Evolutionary conservation across 2,113 vertebrate genomes (phyloP).

Genomic region (Apteryx owenii): DNA sequence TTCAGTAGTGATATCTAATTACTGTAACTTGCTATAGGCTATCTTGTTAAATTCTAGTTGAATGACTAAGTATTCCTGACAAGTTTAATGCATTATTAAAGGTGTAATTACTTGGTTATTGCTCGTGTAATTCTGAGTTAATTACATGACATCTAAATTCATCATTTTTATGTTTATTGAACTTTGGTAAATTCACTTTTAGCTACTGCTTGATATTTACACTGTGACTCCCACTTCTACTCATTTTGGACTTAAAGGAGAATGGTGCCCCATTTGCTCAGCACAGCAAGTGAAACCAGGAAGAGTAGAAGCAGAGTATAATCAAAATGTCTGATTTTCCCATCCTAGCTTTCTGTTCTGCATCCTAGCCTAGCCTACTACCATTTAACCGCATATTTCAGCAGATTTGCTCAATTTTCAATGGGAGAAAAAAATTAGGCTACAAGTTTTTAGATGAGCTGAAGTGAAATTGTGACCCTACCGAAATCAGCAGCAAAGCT

Average conservation of each 20-base stretch:
- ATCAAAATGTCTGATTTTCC: not conserved
- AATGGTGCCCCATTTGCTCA: not conserved
- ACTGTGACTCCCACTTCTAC: conserved; percentile 9
- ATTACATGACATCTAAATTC: conserved; percentile 84
- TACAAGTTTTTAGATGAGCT: not conserved
- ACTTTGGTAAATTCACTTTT: conserved; percentile 79
- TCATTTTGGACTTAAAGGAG: conserved; percentile 24
- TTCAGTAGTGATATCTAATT: conserved; percentile 82
- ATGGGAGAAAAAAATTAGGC: not conserved
- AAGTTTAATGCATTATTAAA: conserved; percentile 87
- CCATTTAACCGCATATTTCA: not conserved
- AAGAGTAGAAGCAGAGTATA: not conserved
- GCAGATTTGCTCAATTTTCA: not conserved
- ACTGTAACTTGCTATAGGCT: conserved; percentile 82
- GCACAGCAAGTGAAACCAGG: not conserved
- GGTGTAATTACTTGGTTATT: conserved; percentile 84
- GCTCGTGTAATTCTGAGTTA: conserved; percentile 83
- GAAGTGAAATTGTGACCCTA: not conserved
- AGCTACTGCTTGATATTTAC: conserved; percentile 70
- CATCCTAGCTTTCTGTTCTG: not conserved
- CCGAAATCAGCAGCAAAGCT: not conserved
- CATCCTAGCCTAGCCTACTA: not conserved
- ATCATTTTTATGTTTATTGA: conserved; percentile 87
- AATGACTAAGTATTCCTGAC: conserved; percentile 84
- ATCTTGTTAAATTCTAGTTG: conserved; percentile 83